Conservation (phyloP, 30 jellyfish, hydroid and myxozoan species). For the Aurelia aurita region DNA sequence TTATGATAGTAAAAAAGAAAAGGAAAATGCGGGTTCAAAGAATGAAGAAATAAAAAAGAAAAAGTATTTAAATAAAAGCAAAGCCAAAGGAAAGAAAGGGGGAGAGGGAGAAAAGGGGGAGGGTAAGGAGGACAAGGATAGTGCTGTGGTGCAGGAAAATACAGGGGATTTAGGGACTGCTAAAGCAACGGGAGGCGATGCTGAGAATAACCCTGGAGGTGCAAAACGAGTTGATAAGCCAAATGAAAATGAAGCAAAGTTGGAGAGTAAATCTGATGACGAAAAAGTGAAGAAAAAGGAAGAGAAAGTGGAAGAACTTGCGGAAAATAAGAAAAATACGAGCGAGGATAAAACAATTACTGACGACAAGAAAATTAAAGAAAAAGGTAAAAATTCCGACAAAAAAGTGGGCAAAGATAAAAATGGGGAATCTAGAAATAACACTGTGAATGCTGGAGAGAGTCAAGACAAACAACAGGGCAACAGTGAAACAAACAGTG, state of each 20-base stretch:
- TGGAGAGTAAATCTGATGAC: background rate
- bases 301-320: background rate
- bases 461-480: background rate
- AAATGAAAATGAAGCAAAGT: background rate
- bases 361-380: background rate
- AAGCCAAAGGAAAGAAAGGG: constrained; percentile 41
- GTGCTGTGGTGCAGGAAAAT: background rate
- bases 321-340: background rate
- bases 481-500: background rate
- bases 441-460: background rate
- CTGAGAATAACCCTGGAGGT: constrained; percentile 32
- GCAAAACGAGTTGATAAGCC: background rate
- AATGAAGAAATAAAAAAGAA: background rate
- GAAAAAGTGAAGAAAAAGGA: background rate
- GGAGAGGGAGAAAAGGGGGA: background rate
- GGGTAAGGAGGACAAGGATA: background rate
- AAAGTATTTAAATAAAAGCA: constrained; percentile 15
- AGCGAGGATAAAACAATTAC: background rate
- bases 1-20: background rate
- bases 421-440: background rate
- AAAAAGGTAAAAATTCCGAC: background rate
- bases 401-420: too few species aligned
- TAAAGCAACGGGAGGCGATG: constrained; percentile 48
- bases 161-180: constrained; percentile 36
- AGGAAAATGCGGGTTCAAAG: background rate